Percentiles rank a stretch among this genome's conserved stretches.
phyloP scores from a whole-genome alignment of 2,888 invertebrate genomes.

The Drosophila tanythrix region DNA sequence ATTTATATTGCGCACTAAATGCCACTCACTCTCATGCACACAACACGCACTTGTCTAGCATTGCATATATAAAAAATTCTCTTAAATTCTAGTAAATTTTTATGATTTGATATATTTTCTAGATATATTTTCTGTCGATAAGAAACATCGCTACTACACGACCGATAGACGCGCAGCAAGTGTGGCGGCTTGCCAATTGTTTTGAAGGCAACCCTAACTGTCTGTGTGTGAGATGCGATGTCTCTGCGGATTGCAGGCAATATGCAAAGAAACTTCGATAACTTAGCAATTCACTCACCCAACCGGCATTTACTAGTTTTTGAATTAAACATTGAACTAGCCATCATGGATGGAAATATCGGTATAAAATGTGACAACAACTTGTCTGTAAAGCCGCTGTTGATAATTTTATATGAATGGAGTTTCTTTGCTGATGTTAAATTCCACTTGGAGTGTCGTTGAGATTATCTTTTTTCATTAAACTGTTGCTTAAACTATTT shows the following conservation, averaged over 20 bases:
- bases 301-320: conserved; percentile 1
- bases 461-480: too few relatives aligned
- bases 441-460: neutral
- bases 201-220: conserved; percentile 27
- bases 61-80: conserved; percentile 61
- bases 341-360: neutral
- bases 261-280: conserved; percentile 1
- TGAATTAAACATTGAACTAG: neutral
- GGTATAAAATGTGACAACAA: neutral
- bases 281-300: conserved; percentile 12
- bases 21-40: conserved; percentile 58
- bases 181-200: conserved; percentile 39
- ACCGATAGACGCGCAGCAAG: conserved; percentile 39
- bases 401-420: neutral
- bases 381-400: conserved; percentile 1
- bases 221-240: conserved; percentile 20
- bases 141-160: conserved; percentile 61
- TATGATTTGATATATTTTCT: conserved; percentile 66
- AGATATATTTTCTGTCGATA: conserved; percentile 67
- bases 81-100: conserved; percentile 66
- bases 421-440: neutral
- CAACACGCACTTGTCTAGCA: conserved; percentile 62
- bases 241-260: neutral
- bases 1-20: conserved; percentile 66
- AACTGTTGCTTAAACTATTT: neutral